Base-by-base conservation (phyloP, 1,140 invertebrate species). In the Aethina tumida region DNA sequence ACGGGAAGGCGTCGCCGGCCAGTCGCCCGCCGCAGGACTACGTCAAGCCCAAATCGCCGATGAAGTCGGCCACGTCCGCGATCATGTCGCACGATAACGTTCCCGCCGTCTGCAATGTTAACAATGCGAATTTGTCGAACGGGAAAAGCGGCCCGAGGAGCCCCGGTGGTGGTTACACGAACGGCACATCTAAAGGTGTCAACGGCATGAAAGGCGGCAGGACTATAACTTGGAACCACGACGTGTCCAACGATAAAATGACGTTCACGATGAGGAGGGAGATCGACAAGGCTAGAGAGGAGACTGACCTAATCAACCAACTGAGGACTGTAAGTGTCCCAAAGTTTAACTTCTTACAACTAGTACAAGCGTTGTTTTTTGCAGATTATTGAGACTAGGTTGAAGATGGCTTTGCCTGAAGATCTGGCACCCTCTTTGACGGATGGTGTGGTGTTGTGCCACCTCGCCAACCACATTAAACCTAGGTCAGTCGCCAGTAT, bases 361-460 rank as follows among this genome's bases (percentile, higher is more conserved):
- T n/a, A n/a, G n/a, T n/a, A n/a, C n/a, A n/a, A n/a, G 25, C 14
- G 5, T 39, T 43, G 22, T 40, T 43, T 22, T 45, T 68, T 68
- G 18, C 59, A 94, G 90, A 84, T 87, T 42, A 89, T 96, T 52
- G 90, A 96, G 67, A 77, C 75, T 2, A 73, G 86, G 39, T 65
- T 95, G 47, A 93, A 93, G 70, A 85, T 94, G 75, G 75, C 79
- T 8, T 65, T 95, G 25, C 90, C 90, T 1, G 79, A 82, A 52
- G 85, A 95, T 60, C 65, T 95, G 40, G 77, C 84, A n/a, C 75
- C 84, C 26, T 84, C 86, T 24, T 62, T 96, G 31, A 77, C 77
- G 19, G 91, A 95, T 63, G 92, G 91, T 19, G 90, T 96, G 16
- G 86, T 95, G 34, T 66, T 96, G 6, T 95, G 92, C 61, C 91